Conservation (phyloP, 2,797 vertebrate genomes). For the Trematomus bernacchii region DNA sequence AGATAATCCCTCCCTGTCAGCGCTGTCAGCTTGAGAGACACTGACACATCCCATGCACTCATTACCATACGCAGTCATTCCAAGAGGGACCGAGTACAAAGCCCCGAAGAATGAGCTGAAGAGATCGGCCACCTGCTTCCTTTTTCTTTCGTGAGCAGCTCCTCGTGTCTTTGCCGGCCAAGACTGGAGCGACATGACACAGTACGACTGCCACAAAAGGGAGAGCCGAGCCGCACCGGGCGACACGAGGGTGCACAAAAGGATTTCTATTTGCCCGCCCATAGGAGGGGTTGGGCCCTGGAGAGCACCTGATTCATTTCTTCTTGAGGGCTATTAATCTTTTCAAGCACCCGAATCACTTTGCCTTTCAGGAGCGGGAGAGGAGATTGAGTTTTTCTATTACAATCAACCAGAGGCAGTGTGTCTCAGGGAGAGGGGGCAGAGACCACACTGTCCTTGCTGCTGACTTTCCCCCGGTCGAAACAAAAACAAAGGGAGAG, state of each 20-base stretch:
- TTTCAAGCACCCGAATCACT: conserved; percentile 85
- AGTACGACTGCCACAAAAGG: conserved; percentile 37
- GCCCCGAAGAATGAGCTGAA: conserved; percentile 38
- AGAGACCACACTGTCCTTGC: conserved; percentile 69
- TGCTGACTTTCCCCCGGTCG: conserved; percentile 42
- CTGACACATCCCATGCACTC: conserved; percentile 56
- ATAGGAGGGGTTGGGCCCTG: conserved; percentile 73
- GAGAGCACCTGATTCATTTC: conserved; percentile 86
- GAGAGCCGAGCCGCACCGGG: conserved; percentile 1
- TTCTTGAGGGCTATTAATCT: conserved; percentile 87
- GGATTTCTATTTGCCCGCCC: conserved; percentile 74
- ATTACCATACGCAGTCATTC: conserved; percentile 70
- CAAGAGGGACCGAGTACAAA: conserved; percentile 46
- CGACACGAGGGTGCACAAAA: conserved; percentile 62
- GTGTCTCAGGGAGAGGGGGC: conserved; percentile 32
- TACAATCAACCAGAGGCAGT: conserved; percentile 73
- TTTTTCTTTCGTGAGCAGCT: background rate
- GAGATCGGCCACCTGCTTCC: conserved; percentile 55
- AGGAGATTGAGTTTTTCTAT: conserved; percentile 86
- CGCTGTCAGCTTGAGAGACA: conserved; percentile 55
- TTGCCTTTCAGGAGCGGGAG: conserved; percentile 80
- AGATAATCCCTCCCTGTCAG: conserved; percentile 70
- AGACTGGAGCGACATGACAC: conserved; percentile 57
- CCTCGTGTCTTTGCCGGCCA: conserved; percentile 23
- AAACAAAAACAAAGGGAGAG: conserved; percentile 48